Evolutionary conservation across 2,113 vertebrate genomes (phyloP).

Genomic region (Percina caprodes): DNA sequence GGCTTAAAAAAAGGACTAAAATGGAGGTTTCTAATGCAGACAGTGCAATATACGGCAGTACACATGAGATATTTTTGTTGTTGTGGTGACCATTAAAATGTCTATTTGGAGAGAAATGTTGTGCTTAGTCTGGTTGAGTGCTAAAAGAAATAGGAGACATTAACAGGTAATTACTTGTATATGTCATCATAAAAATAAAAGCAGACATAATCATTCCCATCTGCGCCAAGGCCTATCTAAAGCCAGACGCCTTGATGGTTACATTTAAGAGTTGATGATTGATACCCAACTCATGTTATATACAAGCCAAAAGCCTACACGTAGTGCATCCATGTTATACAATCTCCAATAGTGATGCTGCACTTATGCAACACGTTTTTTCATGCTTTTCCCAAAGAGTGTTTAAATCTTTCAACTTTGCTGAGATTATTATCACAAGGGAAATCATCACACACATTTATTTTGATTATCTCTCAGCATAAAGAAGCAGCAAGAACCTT

Average conservation of each 20-base stretch:
- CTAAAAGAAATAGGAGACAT: slow-evolving; percentile 39
- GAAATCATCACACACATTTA: slow-evolving; percentile 42
- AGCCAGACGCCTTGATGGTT: slow-evolving; percentile 2
- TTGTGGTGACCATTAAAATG: background rate
- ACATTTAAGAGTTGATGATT: slow-evolving; percentile 4
- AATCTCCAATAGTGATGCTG: slow-evolving; percentile 18
- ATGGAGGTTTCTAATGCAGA: background rate
- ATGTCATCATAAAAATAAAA: slow-evolving; percentile 54
- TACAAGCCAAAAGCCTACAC: background rate
- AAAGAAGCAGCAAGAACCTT: slow-evolving; percentile 42
- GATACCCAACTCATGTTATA: background rate
- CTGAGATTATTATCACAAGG: slow-evolving; percentile 44
- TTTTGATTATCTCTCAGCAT: slow-evolving; percentile 49
- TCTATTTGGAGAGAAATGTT: background rate
- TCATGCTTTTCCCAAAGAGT: background rate
- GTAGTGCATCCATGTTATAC: background rate
- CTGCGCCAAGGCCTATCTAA: background rate
- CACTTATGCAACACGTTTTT: slow-evolving; percentile 27
- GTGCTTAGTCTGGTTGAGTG: background rate
- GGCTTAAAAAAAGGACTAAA: background rate
- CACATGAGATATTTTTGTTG: background rate
- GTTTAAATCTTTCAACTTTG: slow-evolving; percentile 28
- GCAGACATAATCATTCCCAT: slow-evolving; percentile 44
- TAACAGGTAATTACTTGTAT: slow-evolving; percentile 44
- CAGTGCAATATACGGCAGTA: background rate